Base-by-base conservation (phyloP, 2,797 vertebrate species). In the Pogoniulus pusillus region DNA sequence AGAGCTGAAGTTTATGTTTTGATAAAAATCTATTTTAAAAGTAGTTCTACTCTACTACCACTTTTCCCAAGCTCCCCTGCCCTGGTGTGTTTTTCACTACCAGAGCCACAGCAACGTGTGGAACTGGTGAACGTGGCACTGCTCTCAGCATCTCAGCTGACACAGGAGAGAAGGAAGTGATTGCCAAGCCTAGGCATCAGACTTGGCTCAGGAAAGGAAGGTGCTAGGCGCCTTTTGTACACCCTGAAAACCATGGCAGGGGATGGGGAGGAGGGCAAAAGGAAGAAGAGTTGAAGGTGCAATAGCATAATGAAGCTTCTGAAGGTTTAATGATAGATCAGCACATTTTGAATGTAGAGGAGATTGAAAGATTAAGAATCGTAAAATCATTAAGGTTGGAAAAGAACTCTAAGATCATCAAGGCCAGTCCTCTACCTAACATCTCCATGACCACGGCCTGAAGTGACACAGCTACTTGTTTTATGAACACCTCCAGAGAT, bases 41-140 rank as follows among this genome's bases (percentile, higher is more conserved):
- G 66, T 54, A 87, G 90, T 92, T 89, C 62, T 85, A 66, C 27
- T 82, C 45, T 62, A 73, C 62, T 79, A 75, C 69, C 87, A 55
- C 59, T 92, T 96, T 96, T 95, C 96, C 93, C 95, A 96, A 95
- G 94, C 93, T 94, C 71, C 87, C 87, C 90, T 96, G 93, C 77
- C 93, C 93, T 82, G 80, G 89, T 69, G 71, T 92, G 69, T 95
- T 97, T 95, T 94, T 91, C 27, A 0, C 84, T 93, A 90, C 74
- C 69, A 81, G 89, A 77, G 75, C 86, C 94, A 93, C 96, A 85
- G 94, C 90, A 97, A 97, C 91, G 85, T 74, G 26, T 80, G 85
- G 84, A 74, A 70, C 75, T 92, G 71, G 65, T 54, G 88, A 91
- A 93, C 89, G 89, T 92, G 84, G 81, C 76, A 86, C 51, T 55